A percentile compares a stretch with the other conserved stretches of the same genome.
These are phyloP conservation scores for Sericinus montela DNA, from an alignment of 2,888 invertebrate species.

Conservation along the genomic window DNA sequence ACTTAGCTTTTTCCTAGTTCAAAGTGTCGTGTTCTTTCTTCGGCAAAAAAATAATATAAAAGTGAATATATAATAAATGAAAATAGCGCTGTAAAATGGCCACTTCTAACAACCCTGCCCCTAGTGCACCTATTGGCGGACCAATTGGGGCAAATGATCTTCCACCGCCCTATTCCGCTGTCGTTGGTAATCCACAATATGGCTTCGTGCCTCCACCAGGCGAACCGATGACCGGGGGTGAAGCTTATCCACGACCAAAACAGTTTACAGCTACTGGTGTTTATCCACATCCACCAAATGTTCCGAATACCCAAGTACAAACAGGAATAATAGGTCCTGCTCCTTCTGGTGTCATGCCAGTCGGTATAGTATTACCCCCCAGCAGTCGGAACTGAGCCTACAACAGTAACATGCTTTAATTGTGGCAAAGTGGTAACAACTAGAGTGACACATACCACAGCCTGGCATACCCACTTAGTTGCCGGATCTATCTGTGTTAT, in stretches of 20 bases:
- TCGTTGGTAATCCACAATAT: conserved; percentile 64
- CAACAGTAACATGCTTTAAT: conserved; percentile 66
- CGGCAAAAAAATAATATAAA: no score
- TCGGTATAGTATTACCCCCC: conserved; percentile 59
- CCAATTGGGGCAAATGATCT: conserved; percentile 56
- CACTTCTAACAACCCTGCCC: conserved; percentile 28
- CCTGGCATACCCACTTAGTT: conserved; percentile 72
- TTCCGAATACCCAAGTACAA: conserved; percentile 49
- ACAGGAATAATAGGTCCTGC: conserved; percentile 39
- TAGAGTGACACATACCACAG: conserved; percentile 68
- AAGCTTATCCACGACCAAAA: conserved; percentile 46
- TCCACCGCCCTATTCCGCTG: conserved; percentile 69
- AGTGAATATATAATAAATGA: no score
- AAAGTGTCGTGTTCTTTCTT: no score
- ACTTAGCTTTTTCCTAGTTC: no score
- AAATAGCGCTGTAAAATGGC: no score
- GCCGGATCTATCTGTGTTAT: conserved; percentile 69
- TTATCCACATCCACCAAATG: conserved; percentile 59
- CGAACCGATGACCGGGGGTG: conserved; percentile 30
- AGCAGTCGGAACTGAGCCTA: conserved; percentile 65
- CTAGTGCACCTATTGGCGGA: conserved; percentile 36
- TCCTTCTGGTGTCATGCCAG: conserved; percentile 44
- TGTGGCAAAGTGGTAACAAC: conserved; percentile 69
- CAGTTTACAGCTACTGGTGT: conserved; percentile 63
- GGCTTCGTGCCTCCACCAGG: conserved; percentile 47